Conservation (phyloP, 2,113 vertebrate species). For the Phylloscopus trochiloides region DNA sequence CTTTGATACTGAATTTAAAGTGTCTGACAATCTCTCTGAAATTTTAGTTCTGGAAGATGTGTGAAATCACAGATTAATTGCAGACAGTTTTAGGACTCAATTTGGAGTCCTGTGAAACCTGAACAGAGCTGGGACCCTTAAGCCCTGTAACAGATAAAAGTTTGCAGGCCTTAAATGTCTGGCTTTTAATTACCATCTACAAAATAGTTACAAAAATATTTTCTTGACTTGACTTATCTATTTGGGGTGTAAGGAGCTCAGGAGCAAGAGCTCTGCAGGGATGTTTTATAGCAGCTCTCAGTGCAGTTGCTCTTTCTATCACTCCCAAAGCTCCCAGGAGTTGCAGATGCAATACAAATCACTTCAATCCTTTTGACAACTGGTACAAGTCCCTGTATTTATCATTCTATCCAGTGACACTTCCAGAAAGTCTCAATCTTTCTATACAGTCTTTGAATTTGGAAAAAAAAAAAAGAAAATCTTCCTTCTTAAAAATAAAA, state of each 20-base stretch:
- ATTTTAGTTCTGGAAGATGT: neutral
- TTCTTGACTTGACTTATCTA: neutral
- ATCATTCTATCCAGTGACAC: neutral
- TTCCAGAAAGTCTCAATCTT: neutral
- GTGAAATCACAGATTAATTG: neutral
- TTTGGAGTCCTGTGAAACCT: neutral
- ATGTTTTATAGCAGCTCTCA: neutral
- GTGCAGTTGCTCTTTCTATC: neutral
- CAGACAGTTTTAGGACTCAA: neutral
- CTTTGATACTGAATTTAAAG: neutral
- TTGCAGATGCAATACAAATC: neutral
- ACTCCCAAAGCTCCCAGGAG: neutral
- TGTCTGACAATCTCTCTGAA: neutral
- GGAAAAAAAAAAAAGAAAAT: neutral
- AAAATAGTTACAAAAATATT: neutral
- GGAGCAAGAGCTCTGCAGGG: neutral
- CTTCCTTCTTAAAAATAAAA: neutral
- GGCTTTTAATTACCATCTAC: neutral
- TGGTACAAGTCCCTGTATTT: neutral
- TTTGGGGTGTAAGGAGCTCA: neutral
- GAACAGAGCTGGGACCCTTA: neutral
- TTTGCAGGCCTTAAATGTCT: neutral
- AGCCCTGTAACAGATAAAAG: neutral
- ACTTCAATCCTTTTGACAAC: neutral
- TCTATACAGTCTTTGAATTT: neutral